These are phyloP conservation scores for Eutolmus rufibarbis DNA, from an alignment of 2,888 invertebrate genomes.

Conservation along the genomic window DNA sequence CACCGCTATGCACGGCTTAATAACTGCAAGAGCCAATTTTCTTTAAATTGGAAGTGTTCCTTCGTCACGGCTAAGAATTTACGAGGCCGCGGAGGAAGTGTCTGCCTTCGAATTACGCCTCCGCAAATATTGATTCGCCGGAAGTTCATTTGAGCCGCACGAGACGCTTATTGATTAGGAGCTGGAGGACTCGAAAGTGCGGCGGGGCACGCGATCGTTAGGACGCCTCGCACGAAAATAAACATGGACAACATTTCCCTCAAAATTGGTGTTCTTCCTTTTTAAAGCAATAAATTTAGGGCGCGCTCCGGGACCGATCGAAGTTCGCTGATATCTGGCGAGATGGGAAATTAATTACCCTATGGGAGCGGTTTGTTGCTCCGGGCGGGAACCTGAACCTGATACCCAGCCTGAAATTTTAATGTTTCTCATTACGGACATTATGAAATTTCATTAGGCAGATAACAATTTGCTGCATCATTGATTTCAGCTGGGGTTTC, in stretches of 20 bases:
- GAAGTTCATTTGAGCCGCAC: slow-evolving; percentile 18
- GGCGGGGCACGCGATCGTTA: slow-evolving; percentile 44
- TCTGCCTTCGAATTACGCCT: slow-evolving; percentile 19
- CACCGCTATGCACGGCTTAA: background rate
- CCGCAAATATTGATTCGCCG: slow-evolving; percentile 18
- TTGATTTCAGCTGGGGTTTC: background rate
- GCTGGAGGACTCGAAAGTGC: slow-evolving; percentile 19
- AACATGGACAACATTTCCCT: slow-evolving; percentile 28
- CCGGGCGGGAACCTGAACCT: background rate
- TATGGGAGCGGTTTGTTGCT: slow-evolving; percentile 13
- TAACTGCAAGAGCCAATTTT: slow-evolving; percentile 8
- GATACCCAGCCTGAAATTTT: background rate
- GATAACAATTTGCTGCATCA: background rate
- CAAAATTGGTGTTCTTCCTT: slow-evolving; percentile 9
- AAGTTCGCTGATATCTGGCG: slow-evolving; percentile 20
- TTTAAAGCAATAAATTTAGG: slow-evolving; percentile 10
- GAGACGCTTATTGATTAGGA: slow-evolving; percentile 32
- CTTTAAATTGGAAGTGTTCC: slow-evolving; percentile 4
- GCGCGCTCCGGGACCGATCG: background rate
- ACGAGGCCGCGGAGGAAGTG: slow-evolving; percentile 7
- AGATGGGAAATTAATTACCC: slow-evolving; percentile 20
- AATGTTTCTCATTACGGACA: background rate
- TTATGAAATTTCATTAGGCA: background rate
- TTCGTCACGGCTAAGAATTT: background rate
- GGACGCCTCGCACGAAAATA: slow-evolving; percentile 2